A percentile compares a stretch with the other conserved stretches of the same genome.
phyloP scores from a whole-genome alignment of 2,113 vertebrate genomes.

The Bos taurus region DNA sequence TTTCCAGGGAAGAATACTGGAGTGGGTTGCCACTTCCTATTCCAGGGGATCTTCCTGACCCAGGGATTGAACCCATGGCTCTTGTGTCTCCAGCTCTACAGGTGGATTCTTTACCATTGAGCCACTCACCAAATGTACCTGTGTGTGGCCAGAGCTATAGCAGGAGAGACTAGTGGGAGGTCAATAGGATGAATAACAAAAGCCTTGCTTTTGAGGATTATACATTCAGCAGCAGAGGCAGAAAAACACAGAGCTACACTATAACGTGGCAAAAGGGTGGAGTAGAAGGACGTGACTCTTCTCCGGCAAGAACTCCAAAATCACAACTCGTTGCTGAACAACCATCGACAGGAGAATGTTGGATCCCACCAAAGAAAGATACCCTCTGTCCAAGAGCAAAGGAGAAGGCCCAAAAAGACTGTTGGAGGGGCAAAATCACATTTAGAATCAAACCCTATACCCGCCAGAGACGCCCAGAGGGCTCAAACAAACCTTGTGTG shows the following conservation, averaged over 20 bases:
- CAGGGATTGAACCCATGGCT: neutral
- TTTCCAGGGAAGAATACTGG: neutral
- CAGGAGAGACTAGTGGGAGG: neutral
- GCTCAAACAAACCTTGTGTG: neutral
- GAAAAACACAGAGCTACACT: neutral
- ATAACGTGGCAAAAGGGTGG: neutral
- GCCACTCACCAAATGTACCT: neutral
- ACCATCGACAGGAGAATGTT: neutral
- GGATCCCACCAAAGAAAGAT: neutral
- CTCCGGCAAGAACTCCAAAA: fast-evolving
- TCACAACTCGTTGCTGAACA: neutral
- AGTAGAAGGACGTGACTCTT: neutral
- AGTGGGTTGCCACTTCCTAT: neutral
- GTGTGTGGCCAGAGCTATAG: neutral
- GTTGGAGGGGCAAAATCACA: neutral
- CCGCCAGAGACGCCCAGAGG: fast-evolving
- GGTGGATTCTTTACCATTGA: neutral
- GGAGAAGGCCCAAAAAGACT: neutral
- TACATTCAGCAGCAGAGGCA: neutral
- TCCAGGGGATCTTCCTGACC: neutral
- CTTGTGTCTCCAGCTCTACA: neutral
- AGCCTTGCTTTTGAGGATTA: neutral
- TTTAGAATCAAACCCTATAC: neutral
- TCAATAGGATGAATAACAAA: neutral
- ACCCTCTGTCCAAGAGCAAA: neutral